Percentiles rank a stretch among this genome's conserved stretches.
phyloP scores from a whole-genome alignment of 2,797 vertebrate genomes.

The Takifugu rubripes region DNA sequence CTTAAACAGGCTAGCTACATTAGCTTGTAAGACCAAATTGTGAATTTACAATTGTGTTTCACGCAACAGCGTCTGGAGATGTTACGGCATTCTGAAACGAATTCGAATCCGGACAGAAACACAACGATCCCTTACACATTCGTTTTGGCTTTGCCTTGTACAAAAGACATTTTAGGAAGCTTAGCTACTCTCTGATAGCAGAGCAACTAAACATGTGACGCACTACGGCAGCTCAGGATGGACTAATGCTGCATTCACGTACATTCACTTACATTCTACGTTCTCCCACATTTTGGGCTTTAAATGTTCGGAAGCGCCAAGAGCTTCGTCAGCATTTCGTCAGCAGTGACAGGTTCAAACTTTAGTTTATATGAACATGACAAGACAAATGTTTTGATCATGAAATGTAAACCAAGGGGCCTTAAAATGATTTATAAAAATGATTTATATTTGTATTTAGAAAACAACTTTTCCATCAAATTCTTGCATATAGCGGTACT shows the following conservation, averaged over 20 bases:
- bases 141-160: not conserved
- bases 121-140: not conserved
- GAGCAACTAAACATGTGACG: constrained; percentile 62
- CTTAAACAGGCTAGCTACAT: constrained; percentile 50
- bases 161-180: constrained; percentile 20
- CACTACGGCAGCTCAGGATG: constrained; percentile 62
- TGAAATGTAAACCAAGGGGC: no score
- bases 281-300: no score
- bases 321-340: no score
- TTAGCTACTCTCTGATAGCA: constrained; percentile 34
- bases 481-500: no score
- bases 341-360: no score
- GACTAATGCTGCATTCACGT: constrained; percentile 32
- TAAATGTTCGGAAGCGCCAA: no score
- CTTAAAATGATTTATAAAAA: no score
- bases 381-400: no score
- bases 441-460: no score
- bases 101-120: not conserved
- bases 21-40: constrained; percentile 37
- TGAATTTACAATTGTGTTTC: constrained; percentile 11
- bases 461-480: no score
- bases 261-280: no score
- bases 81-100: constrained; percentile 5
- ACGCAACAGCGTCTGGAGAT: not conserved
- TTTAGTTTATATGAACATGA: no score